Evolutionary conservation across 2,888 invertebrate genomes (phyloP).

Genomic region (Neoaliturus tenellus): DNA sequence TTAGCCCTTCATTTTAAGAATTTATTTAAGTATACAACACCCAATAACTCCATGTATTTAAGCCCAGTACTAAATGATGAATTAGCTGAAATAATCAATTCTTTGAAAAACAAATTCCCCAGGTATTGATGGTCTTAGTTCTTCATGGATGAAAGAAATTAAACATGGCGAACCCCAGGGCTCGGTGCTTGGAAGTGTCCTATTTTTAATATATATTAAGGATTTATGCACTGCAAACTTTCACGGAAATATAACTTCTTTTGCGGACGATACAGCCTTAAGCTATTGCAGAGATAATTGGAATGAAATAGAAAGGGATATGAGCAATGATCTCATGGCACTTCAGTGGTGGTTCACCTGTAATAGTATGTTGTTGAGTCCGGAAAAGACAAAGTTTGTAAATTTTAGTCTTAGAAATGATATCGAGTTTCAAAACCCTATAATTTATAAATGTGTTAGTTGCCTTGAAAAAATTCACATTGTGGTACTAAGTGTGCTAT

Average conservation of each 20-base stretch:
- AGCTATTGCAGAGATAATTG: not conserved
- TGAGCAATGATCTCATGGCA: not conserved
- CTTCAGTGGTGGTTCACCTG: no score
- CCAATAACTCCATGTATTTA: not conserved
- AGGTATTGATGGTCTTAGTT: not conserved
- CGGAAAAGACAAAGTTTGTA: no score
- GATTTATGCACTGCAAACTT: not conserved
- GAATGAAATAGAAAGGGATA: not conserved
- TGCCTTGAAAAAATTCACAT: no score
- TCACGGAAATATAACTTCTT: not conserved
- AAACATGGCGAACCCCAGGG: constrained; percentile 9
- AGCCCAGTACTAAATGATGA: not conserved
- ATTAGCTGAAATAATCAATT: not conserved
- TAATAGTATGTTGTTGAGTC: no score
- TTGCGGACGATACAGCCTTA: constrained; percentile 35
- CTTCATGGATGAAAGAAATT: not conserved
- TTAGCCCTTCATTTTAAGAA: not conserved
- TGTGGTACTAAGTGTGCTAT: no score
- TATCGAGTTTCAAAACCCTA: no score
- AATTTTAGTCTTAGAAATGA: no score
- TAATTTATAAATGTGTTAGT: no score
- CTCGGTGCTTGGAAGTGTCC: not conserved
- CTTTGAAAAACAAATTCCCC: not conserved
- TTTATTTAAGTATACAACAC: not conserved
- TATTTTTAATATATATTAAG: not conserved